These are phyloP conservation scores for Campoletis raptor DNA, from an alignment of 2,888 invertebrate species.

Conservation along the genomic window DNA sequence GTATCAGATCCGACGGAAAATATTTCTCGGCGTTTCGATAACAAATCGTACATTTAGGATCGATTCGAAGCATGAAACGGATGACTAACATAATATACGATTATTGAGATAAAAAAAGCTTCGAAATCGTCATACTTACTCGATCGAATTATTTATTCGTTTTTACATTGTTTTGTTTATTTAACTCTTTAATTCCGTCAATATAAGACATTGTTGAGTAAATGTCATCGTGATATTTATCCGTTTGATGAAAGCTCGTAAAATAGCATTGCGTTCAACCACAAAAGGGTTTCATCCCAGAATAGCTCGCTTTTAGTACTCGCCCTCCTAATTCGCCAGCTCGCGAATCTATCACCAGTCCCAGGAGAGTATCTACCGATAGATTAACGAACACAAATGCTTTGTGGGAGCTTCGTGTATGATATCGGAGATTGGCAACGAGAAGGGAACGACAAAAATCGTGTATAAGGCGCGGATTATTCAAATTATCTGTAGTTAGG, in stretches of 20 bases:
- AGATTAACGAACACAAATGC: constrained; percentile 68
- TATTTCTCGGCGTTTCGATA: constrained; percentile 37
- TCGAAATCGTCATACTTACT: neutral
- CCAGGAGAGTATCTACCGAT: constrained; percentile 61
- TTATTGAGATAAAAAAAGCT: neutral
- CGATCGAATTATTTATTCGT: neutral
- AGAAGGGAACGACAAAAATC: constrained; percentile 12
- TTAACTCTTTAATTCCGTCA: neutral
- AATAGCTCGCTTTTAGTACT: neutral
- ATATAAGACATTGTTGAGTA: neutral
- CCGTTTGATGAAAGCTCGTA: constrained; percentile 81
- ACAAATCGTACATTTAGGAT: constrained; percentile 31
- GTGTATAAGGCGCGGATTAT: constrained; percentile 27
- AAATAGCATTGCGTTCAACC: constrained; percentile 79
- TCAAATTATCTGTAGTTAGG: constrained; percentile 63
- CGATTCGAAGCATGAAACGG: neutral
- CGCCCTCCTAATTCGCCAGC: neutral
- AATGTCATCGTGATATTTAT: neutral
- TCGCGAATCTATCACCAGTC: constrained; percentile 27
- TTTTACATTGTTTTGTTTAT: neutral
- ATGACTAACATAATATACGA: neutral
- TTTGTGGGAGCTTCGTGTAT: constrained; percentile 54
- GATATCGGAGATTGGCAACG: constrained; percentile 39
- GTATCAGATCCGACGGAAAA: constrained; percentile 28
- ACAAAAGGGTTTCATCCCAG: constrained; percentile 83